Evolutionary conservation across 2,888 invertebrate genomes (phyloP).

Genomic region (Alcis repandata): DNA sequence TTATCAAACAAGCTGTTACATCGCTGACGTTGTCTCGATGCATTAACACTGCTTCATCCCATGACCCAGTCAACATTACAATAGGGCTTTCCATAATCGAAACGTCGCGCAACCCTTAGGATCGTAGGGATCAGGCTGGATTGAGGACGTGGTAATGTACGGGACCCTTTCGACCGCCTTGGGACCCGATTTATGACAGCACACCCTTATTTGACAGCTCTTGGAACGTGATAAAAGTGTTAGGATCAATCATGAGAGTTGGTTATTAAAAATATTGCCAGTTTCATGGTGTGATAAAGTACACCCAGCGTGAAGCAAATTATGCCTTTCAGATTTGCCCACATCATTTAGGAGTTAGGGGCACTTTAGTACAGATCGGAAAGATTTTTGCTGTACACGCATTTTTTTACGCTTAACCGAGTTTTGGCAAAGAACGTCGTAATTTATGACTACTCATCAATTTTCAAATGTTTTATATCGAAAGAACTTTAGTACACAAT

Average conservation of each 20-base stretch:
- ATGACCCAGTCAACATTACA: slow-evolving; percentile 40
- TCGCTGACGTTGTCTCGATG: slow-evolving; percentile 5
- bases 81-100: slow-evolving; percentile 58
- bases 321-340: neutral
- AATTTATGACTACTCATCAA: neutral
- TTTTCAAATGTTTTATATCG: neutral
- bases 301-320: slow-evolving; percentile 6
- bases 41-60: slow-evolving; percentile 20
- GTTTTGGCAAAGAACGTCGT: neutral
- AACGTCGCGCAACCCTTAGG: slow-evolving; percentile 58
- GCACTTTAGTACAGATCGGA: slow-evolving; percentile 16
- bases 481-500: too few relatives aligned
- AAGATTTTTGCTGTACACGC: slow-evolving; percentile 1
- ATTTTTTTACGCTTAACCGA: slow-evolving; percentile 9
- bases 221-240: slow-evolving; percentile 44
- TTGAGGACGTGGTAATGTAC: slow-evolving; percentile 59
- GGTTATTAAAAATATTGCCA: slow-evolving; percentile 34
- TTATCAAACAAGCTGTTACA: neutral
- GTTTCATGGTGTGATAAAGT: slow-evolving; percentile 30
- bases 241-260: slow-evolving; percentile 38
- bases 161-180: slow-evolving; percentile 49
- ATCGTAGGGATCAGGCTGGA: slow-evolving; percentile 59
- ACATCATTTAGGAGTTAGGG: slow-evolving; percentile 3
- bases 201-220: slow-evolving; percentile 48
- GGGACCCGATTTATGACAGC: slow-evolving; percentile 48